Evolutionary conservation across 2,113 vertebrate genomes (phyloP), one percentile per base, ranked within the genome.

Genomic region (Bostrychus sinensis): DNA sequence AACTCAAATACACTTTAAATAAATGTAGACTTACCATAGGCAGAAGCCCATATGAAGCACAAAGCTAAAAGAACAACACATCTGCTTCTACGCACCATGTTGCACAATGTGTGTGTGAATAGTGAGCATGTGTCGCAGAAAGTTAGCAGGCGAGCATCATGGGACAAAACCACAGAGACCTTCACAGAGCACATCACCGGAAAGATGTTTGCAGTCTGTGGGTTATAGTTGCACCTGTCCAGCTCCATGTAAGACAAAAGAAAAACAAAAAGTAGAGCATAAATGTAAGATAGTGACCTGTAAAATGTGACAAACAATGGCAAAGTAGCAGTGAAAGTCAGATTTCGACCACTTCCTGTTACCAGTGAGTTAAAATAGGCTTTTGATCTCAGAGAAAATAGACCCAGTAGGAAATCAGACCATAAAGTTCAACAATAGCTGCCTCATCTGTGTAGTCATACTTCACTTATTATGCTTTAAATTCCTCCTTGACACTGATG

Each of bases 81-180:
- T 56, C 17, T 48, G 57, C 22, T n/a, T 2, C 30, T 26, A 0
- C 20, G 50, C 69, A 82, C 62, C 17, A 20, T 41, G 32, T 63
- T 17, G 8, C 5, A 36, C 51, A 58, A 28, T 17, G 16, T 8
- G 13, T 25, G 14, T n/a, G 22, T 70, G 39, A 53, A 6, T 32
- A 65, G 7, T 14, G 34, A 1, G 17, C 25, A n/a, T n/a, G 9
- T 8, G 1, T 2, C 1, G 13, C 7, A 19, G 4, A 2, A 6
- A 3, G 1, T n/a, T 6, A 59, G 32, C 8, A 0, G 3, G 56
- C 22, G 43, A 57, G 66, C 66, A 71, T 83, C 72, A 72, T 19
- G 62, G 48, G 56, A 73, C 38, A 66, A 88, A 84, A 75, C 79
- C 79, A 77, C 83, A 80, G 51, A 74, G 55, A 80, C 45, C 63